Conservation (phyloP, 2,113 vertebrate genomes). For the Shinisaurus crocodilurus region DNA sequence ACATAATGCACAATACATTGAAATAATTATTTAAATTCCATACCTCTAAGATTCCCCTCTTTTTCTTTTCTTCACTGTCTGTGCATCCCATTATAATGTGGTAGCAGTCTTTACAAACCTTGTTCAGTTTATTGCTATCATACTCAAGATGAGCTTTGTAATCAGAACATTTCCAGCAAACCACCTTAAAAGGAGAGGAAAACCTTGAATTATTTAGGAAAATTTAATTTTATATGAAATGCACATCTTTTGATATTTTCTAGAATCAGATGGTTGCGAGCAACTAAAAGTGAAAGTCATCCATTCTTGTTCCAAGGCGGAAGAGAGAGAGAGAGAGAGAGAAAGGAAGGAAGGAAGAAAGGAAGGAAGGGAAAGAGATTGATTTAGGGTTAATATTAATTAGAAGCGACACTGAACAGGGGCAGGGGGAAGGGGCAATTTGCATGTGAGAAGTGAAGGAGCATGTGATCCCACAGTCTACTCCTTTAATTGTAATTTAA, state of each 20-base stretch:
- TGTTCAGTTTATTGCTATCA: conserved; percentile 89
- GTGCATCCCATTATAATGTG: conserved; percentile 82
- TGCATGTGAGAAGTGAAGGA: too few species aligned
- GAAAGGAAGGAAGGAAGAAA: too few species aligned
- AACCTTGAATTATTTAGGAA: neutral
- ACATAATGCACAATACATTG: neutral
- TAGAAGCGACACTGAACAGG: too few species aligned
- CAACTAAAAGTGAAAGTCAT: neutral
- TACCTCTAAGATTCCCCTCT: conserved; percentile 95
- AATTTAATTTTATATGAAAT: neutral
- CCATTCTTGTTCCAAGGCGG: neutral
- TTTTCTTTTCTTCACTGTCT: conserved; percentile 87
- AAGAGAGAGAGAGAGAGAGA: too few species aligned
- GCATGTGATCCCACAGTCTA: neutral
- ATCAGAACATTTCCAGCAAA: conserved; percentile 98
- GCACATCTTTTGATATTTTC: neutral
- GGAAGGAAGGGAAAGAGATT: too few species aligned
- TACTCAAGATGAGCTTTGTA: conserved; percentile 92
- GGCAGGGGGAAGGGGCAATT: too few species aligned
- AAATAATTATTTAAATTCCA: neutral
- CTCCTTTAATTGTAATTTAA: neutral
- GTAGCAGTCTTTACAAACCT: conserved; percentile 95
- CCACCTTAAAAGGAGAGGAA: conserved; percentile 82
- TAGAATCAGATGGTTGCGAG: neutral
- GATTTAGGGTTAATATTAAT: too few species aligned